Evolutionary conservation across 2,797 vertebrate genomes (phyloP).

Genomic region (Podarcis siculus): DNA sequence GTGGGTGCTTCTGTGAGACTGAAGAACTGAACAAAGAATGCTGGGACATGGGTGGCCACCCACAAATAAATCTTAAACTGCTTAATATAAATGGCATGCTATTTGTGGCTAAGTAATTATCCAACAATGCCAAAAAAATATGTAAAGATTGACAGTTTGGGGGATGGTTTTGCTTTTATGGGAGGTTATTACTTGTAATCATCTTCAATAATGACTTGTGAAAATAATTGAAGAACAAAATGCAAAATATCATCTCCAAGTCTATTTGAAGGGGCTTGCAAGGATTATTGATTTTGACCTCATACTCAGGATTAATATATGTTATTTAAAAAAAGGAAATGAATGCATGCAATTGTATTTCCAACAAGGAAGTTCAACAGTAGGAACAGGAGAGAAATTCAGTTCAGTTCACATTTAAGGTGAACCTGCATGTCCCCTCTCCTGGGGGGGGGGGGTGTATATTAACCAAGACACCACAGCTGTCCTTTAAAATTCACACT

Average conservation of each 20-base stretch:
- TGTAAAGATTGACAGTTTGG: background rate
- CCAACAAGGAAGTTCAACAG: background rate
- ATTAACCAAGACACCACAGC: too few species aligned
- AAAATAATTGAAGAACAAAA: background rate
- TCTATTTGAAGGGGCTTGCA: background rate
- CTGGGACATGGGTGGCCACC: background rate
- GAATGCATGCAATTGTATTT: background rate
- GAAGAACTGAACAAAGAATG: background rate
- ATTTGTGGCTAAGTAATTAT: background rate
- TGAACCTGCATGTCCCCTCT: too few species aligned
- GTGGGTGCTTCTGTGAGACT: background rate
- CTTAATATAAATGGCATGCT: background rate
- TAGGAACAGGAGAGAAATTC: background rate
- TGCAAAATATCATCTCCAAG: background rate
- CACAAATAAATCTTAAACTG: background rate
- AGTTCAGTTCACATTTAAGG: too few species aligned
- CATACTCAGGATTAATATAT: background rate
- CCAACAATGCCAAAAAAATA: background rate
- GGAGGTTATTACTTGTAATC: background rate
- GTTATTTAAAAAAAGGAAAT: background rate
- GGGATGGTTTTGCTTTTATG: background rate
- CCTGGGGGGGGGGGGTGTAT: too few species aligned
- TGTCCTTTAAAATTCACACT: too few species aligned
- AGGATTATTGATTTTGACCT: background rate
- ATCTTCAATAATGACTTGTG: background rate